Evolutionary conservation across 2,888 invertebrate genomes (phyloP), one percentile per base, ranked within the genome.

Genomic region (Platycheirus albimanus): DNA sequence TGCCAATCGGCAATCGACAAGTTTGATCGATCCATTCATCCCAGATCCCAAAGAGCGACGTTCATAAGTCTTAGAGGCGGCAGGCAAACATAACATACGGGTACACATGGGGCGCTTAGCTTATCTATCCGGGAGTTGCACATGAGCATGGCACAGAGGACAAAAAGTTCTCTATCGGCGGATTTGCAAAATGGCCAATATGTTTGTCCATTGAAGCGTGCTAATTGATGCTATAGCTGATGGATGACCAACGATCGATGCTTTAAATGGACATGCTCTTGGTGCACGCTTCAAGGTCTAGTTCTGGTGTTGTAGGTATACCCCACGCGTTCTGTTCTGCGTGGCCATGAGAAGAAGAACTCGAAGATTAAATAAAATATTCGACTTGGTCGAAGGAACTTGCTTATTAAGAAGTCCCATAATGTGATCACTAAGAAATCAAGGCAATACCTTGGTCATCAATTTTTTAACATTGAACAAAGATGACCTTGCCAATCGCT

Each of bases 161-260:
- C 56, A 52, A 36, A 45, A 33, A 24, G 49, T 76, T 74, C 83
- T 83, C 83, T 83, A 83, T 83, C 72, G 83, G 28, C 13, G 49
- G 67, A 66, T 72, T 77, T 61, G 77, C 77, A 63, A 83, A 80
- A 72, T 83, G 72, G 63, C 72, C 83, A 77, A 83, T 83, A 71
- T 83, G 77, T 77, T 83, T 74, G 72, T 13, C 33, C 78, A 17
- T 17, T 83, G 45, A 45, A 78, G 77, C 64, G 83, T 72, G 74
- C 78, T 78, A 83, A 83, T 83, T 83, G 83, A 83, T 58, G 63
- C 78, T 56, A n/a, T n/a, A 64, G 72, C 77, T 83, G 83, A 83
- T 83, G 71, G 83, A 83, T 83, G 77, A 63, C 38, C 78, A 52
- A 30, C 56, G 47, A 77, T 56, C 67, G 54, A 72, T 64, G 64